A percentile compares a stretch with the other conserved stretches of the same genome.
phyloP scores from a whole-genome alignment of 2,888 invertebrate genomes.

The Cosmia pyralina region DNA sequence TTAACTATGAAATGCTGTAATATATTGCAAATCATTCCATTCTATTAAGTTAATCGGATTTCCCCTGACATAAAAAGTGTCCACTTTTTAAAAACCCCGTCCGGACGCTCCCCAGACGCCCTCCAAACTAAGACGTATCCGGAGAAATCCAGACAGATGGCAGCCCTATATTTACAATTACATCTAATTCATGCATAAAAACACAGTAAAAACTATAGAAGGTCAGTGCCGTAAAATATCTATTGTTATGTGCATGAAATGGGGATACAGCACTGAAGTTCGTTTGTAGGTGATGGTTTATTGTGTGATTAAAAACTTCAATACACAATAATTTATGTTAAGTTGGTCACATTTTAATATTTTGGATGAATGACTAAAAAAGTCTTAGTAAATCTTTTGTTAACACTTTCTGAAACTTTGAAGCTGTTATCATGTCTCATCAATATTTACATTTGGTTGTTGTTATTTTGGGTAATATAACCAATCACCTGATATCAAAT shows the following conservation, averaged over 20 bases:
- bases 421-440: neutral
- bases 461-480: constrained; percentile 3
- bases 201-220: neutral
- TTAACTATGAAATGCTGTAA: too few species aligned
- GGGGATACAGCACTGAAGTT: neutral
- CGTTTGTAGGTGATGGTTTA: neutral
- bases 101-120: too few species aligned
- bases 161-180: neutral
- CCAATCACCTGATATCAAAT: neutral
- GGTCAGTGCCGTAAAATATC: neutral
- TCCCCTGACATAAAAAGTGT: too few species aligned
- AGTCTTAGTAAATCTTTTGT: neutral
- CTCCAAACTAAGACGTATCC: too few species aligned
- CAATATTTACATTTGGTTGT: constrained; percentile 2
- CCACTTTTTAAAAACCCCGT: too few species aligned
- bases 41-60: too few species aligned
- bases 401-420: neutral
- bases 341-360: too few species aligned
- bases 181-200: neutral
- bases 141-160: too few species aligned
- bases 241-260: neutral
- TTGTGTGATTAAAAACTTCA: neutral
- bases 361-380: neutral
- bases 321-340: constrained; percentile 5
- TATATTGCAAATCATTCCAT: too few species aligned